These are phyloP conservation scores for Staurois parvus DNA, from an alignment of 2,797 vertebrate genomes.

Conservation along the genomic window DNA sequence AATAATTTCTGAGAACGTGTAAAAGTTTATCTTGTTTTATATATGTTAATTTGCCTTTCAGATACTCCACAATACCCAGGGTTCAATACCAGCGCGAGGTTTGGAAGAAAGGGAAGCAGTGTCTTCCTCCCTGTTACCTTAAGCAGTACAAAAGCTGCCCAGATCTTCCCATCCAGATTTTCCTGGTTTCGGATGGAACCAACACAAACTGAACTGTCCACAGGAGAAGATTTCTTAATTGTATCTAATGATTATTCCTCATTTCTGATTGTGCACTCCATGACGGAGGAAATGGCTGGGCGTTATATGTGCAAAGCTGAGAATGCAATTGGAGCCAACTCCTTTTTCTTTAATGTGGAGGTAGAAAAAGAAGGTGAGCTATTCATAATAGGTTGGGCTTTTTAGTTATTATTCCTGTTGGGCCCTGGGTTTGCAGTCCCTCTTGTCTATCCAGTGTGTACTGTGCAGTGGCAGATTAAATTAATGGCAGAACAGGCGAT, in stretches of 20 bases:
- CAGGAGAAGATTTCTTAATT: not conserved
- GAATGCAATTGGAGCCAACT: conserved; percentile 34
- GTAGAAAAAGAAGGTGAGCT: conserved; percentile 8
- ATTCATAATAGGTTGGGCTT: not conserved
- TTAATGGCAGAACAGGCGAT: too few relatives aligned
- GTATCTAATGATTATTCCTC: conserved; percentile 21
- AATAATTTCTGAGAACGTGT: too few relatives aligned
- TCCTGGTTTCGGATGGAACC: conserved; percentile 25
- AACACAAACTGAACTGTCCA: not conserved
- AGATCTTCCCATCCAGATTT: conserved; percentile 43
- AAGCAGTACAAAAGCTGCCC: not conserved
- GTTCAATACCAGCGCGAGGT: conserved; percentile 3
- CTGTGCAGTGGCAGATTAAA: too few relatives aligned
- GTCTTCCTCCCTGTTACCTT: not conserved
- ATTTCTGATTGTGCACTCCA: not conserved
- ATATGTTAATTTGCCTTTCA: not conserved
- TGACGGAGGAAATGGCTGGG: conserved; percentile 15
- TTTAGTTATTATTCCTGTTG: too few relatives aligned
- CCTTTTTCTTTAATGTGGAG: conserved; percentile 18
- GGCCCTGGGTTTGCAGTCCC: too few relatives aligned
- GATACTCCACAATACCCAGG: conserved; percentile 36
- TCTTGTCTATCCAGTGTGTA: too few relatives aligned
- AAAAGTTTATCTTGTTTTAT: too few relatives aligned
- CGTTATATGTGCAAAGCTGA: conserved; percentile 35
- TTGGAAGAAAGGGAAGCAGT: not conserved